Evolutionary conservation across 2,113 vertebrate genomes (phyloP), one percentile per base, ranked within the genome.

Genomic region (Narcine bancroftii): DNA sequence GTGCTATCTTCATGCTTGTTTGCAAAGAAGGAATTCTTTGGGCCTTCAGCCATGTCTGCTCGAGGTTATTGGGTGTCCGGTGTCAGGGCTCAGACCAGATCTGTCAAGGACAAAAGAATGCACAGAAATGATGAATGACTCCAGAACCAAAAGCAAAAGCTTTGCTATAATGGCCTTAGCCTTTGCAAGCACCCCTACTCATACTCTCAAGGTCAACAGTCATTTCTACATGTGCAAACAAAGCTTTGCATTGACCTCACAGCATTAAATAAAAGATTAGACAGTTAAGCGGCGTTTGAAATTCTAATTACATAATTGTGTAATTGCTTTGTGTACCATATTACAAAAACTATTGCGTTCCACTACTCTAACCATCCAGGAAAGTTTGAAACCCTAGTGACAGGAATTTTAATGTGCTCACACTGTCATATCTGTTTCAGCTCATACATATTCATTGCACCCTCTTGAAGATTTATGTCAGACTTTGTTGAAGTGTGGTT

Each of bases 401-500:
- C 98, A 98, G 97, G 98, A 99, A 99, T 99, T 99, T 99, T 99
- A 99, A 99, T 99, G 97, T 97, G 97, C 97, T 97, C 97, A 97
- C 97, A 97, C 97, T 99, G 98, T 98, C 98, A 98, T 99, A 99
- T 99, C 98, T 98, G 97, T 98, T 99, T 98, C 98, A 97, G 97
- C 98, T 99, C 98, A 99, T 99, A 97, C 98, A 99, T 99, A 99
- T 99, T 98, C 98, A 99, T 97, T 96, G 97, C 97, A 97, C 96
- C 96, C 98, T 98, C 98, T 98, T 98, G 96, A 98, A 99, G 98
- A 99, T 99, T 99, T 99, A 99, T 99, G 98, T 99, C 98, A 99
- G 98, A 98, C 97, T 98, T 98, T 97, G 97, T 97, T 97, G 96
- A 97, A 98, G 97, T 97, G 97, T 98, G 97, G 97, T 98, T 98